Conservation (phyloP, 2,113 vertebrate species). For the Pitta sordida region DNA sequence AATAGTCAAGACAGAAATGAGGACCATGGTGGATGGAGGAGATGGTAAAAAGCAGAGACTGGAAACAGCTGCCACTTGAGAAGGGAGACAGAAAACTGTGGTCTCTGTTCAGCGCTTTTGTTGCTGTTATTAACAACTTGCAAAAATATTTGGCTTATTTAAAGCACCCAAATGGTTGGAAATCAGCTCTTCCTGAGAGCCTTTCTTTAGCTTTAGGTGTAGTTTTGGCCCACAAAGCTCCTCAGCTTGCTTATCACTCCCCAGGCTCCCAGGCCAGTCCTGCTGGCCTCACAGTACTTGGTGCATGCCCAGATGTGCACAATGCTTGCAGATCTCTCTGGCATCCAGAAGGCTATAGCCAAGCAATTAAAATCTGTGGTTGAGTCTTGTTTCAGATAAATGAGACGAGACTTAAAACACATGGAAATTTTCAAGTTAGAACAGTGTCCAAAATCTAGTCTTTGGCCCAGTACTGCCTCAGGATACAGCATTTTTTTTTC, state of each 20-base stretch:
- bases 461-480: constrained; percentile 24
- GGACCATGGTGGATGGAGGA: neutral
- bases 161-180: neutral
- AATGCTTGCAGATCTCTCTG: neutral
- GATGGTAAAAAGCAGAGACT: neutral
- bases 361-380: constrained; percentile 47
- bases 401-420: constrained; percentile 58
- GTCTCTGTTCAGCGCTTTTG: accelerated
- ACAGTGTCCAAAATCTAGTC: constrained; percentile 56
- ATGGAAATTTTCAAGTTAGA: constrained; percentile 63
- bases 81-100: neutral
- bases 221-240: neutral
- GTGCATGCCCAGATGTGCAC: neutral
- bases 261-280: neutral
- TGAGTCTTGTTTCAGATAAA: constrained; percentile 54
- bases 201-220: neutral
- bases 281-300: neutral
- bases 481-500: constrained; percentile 4
- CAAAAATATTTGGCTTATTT: constrained; percentile 5
- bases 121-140: neutral
- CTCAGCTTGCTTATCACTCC: neutral
- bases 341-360: neutral
- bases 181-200: neutral
- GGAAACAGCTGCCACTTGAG: neutral
- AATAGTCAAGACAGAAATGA: neutral